phyloP scores from a whole-genome alignment of 2,888 invertebrate species.

The Drosophila kokeensis region DNA sequence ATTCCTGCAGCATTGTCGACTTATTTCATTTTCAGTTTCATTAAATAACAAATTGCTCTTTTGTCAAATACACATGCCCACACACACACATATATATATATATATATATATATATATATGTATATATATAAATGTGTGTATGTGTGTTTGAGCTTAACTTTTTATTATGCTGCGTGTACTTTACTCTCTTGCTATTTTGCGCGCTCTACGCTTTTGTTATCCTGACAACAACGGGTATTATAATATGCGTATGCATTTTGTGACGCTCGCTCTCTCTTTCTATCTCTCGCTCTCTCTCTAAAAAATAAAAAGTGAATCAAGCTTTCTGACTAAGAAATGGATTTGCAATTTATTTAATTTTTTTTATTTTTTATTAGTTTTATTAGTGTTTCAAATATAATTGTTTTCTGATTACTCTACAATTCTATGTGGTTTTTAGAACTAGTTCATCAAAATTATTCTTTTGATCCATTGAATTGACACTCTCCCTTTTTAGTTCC shows the following conservation, averaged over 20 bases:
- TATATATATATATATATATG: neutral
- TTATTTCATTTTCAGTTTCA: constrained; percentile 79
- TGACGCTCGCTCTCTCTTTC: neutral
- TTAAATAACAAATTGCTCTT: constrained; percentile 80
- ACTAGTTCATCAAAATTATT: neutral
- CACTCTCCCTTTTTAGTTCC: neutral
- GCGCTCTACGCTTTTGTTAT: neutral
- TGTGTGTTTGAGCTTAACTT: constrained; percentile 59
- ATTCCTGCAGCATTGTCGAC: constrained; percentile 61
- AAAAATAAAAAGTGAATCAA: neutral
- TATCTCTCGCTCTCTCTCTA: neutral
- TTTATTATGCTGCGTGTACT: constrained; percentile 63
- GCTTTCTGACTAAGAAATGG: no score
- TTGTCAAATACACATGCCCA: constrained; percentile 38
- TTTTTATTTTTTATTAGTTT: neutral
- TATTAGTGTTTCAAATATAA: neutral
- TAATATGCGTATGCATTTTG: neutral
- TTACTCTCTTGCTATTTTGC: constrained; percentile 29
- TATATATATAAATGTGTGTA: constrained; percentile 19
- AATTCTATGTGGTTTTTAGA: neutral
- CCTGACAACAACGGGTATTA: constrained; percentile 9
- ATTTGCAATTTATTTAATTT: no score
- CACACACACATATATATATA: neutral
- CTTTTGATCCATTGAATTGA: neutral
- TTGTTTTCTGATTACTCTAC: neutral